Base-by-base conservation (phyloP, 2,797 vertebrate species). In the Eulemur mongoz region DNA sequence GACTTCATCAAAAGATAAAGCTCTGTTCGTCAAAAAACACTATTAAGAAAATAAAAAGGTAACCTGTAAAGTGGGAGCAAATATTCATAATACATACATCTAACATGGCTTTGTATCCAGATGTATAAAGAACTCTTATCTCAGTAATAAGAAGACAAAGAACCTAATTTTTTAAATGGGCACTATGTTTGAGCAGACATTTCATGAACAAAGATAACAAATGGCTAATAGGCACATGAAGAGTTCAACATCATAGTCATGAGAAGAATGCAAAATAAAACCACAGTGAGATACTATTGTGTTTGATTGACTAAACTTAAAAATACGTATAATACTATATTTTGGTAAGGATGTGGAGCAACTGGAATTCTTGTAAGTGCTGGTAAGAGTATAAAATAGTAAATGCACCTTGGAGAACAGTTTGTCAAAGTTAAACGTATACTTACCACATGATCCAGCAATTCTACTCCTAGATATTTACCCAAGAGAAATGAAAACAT, bases 1-100 rank as follows among this genome's bases (percentile, higher is more conserved):
- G 35, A 70, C 38, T 86, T 86, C 35, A 32, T 72, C 48, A 86
- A 86, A 86, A 57, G 50, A n/a, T 57, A 43, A 86, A 70, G 35
- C 65, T 54, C 52, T 87, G 10, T n/a, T 87, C 54, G 59, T 87
- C 40, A 45, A 73, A 87, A 87, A 35, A 2, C 23, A 8, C 32
- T n/a, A 76, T 96, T 93, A 78, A 69, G 84, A 93, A 30, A 83
- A 84, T 80, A 85, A 79, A 79, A 3, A 86, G 40, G 43, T 61
- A 15, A 17, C 91, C 78, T 54, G 15, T 84, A 32, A 89, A 69
- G 17, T 48, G 2, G 10, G 45, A 75, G 45, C 17, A 32, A 75
- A 75, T 75, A 48, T 48, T 75, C 72, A 12, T 23, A 48, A 61
- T 25, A 8, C 12, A 59, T 22, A 15, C 10, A 75, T 61, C 40